Evolutionary conservation across 2,113 vertebrate species (phyloP), one percentile per base, ranked within the genome.

Genomic region (Odontophorus gujanensis): DNA sequence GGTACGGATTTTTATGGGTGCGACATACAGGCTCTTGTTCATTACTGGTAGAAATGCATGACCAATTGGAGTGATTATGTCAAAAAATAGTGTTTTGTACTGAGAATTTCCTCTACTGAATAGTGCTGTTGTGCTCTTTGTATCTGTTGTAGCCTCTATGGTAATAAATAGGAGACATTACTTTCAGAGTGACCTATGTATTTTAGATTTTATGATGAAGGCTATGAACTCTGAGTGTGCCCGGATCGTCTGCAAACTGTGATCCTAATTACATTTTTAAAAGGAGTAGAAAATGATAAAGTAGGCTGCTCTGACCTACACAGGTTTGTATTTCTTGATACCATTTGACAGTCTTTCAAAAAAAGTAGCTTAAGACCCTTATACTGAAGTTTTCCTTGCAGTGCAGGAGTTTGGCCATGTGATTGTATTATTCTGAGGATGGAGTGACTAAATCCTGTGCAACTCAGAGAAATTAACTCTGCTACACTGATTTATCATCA

Each of bases 401-500:
- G 58, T 0, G 0, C 17, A n/a, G 36, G 72, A 89, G 87, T 92
- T 81, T 95, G 53, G 30, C 28, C n/a, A 51, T 57, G 9, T 62
- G 90, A 26, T 85, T 81, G 28, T 62, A 61, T 95, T 96, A 77
- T 85, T 89, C 36, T 86, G 78, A 55, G 75, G 58, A 15, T 11
- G 87, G 61, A 93, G 58, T 63, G 55, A 85, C 78, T 92, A 83
- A 92, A 96, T 94, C 66, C 62, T 95, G 61, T 85, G 32, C 50
- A 92, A 42, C 57, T 89, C 62, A 73, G 61, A 92, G 75, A 92
- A 96, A 96, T 96, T 90, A 94, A 94, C 65, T 94, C 65, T 95
- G 75, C 81, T 95, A 65, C 36, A 72, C 90, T 95, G 93, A 95
- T 97, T 94, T 97, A 89, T 96, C 93, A 90, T 93, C 85, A 95